Conservation (phyloP, 2,888 invertebrate genomes). For the Orthosia cruda region DNA sequence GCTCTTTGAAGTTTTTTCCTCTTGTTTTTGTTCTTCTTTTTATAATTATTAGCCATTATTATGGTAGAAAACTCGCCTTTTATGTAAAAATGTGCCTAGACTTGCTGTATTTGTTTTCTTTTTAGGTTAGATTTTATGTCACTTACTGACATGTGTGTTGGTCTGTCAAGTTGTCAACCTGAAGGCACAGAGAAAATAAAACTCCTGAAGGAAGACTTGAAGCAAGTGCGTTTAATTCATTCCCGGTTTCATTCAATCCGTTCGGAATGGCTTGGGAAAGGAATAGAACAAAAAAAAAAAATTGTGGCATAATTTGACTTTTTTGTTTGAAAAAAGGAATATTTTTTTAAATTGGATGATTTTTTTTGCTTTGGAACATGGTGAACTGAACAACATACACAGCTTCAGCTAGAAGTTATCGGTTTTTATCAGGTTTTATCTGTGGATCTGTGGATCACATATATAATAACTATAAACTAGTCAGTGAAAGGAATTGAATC, state of each 20-base stretch:
- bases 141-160: slow-evolving; percentile 6
- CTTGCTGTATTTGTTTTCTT: slow-evolving; percentile 4
- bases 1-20: slow-evolving; percentile 64
- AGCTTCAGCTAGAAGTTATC: neutral
- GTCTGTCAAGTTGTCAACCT: too few relatives aligned
- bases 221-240: neutral
- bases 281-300: too few relatives aligned
- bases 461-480: too few relatives aligned
- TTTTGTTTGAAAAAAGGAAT: too few relatives aligned
- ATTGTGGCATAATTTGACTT: too few relatives aligned
- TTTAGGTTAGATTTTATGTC: slow-evolving; percentile 32
- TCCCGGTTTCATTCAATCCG: neutral
- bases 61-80: neutral
- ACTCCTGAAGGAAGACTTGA: too few relatives aligned
- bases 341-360: too few relatives aligned
- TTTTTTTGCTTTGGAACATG: too few relatives aligned
- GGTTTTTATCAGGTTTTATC: neutral
- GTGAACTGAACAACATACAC: neutral
- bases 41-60: slow-evolving; percentile 76
- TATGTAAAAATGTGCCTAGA: slow-evolving; percentile 28
- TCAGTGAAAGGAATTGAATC: neutral
- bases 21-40: slow-evolving; percentile 77
- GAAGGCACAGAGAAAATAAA: too few relatives aligned
- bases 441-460: too few relatives aligned
- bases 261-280: neutral